Evolutionary conservation across 2,797 vertebrate species (phyloP), one percentile per base, ranked within the genome.

Genomic region (Enteromius anoplus): DNA sequence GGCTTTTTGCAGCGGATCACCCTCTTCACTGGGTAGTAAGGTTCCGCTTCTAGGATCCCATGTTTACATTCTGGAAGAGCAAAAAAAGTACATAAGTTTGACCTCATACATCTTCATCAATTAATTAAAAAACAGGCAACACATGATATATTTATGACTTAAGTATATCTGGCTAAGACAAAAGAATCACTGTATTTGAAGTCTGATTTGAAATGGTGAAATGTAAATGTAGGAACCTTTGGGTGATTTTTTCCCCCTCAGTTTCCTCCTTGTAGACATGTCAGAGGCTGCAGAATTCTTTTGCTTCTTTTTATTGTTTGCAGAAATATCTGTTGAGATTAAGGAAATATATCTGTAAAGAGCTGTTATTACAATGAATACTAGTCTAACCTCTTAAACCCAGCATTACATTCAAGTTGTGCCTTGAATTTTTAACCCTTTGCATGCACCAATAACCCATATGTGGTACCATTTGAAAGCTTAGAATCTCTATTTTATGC

Each of bases 1-100:
- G 37, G 64, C 34, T 10, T 66, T 66, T 66, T 66, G 32, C 64
- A 37, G 64, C 64, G 64, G 64, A 66, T 64, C 60, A 64, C 60
- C 60, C 60, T 64, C 60, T 64, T 64, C 62, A 32, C 29, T 8
- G 62, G 62, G 29, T 64, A 64, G 62, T 19, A 64, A 64, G 62
- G 14, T 8, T 64, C 60, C 26, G 6, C 29, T 64, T 32, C 62
- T 17, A 32, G 62, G 62, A 64, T 32, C 5, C 62, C 62, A 64
- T 64, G 62, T 14, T 64, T 32, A 64, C 14, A 64, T 8, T 64
- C 62, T 64, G 29, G 32, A 64, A 64, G 6, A 64, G 15, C 29
- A 64, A 64, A 34, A 34, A 64, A 34, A 34, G 15, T 64, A 64
- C 6, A 64, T 34, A 29, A 64, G 62, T 64, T 64, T 64, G 62